Conservation (phyloP, 2,888 invertebrate genomes). For the Paralinhomoeus sp. region DNA sequence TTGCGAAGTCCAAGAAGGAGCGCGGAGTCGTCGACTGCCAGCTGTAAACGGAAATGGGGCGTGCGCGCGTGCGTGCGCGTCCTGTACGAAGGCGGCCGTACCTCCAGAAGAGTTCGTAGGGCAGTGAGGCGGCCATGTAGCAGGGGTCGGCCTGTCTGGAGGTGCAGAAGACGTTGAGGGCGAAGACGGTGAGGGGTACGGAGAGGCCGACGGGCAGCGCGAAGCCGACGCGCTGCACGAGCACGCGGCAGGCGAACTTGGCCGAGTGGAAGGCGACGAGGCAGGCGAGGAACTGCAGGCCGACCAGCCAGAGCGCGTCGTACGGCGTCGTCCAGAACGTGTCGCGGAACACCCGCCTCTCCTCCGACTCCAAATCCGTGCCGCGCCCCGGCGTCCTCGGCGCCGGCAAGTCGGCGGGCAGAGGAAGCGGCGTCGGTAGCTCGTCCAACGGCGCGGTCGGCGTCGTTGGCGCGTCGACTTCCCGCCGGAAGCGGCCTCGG, state of each 20-base stretch:
- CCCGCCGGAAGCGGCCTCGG: neutral
- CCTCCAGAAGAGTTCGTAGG: slow-evolving; percentile 40
- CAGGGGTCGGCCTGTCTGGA: slow-evolving; percentile 33
- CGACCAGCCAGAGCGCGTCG: slow-evolving; percentile 25
- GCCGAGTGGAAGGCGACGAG: slow-evolving; percentile 30
- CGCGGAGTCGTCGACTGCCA: neutral
- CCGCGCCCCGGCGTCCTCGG: no score
- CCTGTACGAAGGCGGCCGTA: no score
- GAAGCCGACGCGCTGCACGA: slow-evolving; percentile 82
- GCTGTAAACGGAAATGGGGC: neutral
- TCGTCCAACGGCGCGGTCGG: neutral
- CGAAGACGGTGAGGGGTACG: slow-evolving; percentile 60
- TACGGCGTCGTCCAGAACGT: slow-evolving; percentile 17
- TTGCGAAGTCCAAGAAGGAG: slow-evolving; percentile 11
- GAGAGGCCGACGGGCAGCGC: slow-evolving; percentile 83
- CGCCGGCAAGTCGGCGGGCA: neutral
- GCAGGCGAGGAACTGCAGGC: slow-evolving; percentile 23
- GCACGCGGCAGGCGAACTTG: slow-evolving; percentile 32
- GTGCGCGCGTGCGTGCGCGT: no score
- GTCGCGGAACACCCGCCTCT: no score
- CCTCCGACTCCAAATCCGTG: neutral
- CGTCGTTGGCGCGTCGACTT: neutral
- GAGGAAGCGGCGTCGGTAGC: no score
- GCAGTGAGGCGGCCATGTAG: slow-evolving; percentile 59
- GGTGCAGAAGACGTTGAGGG: slow-evolving; percentile 10